These are phyloP conservation scores for Dufourea novaeangliae DNA, from an alignment of 1,140 invertebrate species.

Conservation along the genomic window DNA sequence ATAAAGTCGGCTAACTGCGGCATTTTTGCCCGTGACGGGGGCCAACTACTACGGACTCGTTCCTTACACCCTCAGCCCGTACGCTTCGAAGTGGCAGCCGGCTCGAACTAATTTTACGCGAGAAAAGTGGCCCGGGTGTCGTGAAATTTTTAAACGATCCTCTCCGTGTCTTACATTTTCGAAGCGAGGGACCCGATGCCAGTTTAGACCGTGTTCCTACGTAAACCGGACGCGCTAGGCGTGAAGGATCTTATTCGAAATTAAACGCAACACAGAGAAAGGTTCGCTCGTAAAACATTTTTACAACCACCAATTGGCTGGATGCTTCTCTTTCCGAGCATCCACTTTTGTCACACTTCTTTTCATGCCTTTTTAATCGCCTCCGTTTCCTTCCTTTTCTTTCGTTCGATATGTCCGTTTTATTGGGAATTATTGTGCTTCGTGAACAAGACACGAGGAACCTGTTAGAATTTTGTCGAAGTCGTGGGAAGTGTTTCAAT, in stretches of 20 bases:
- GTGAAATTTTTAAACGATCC: background rate
- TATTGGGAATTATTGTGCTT: too few relatives aligned
- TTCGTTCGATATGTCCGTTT: background rate
- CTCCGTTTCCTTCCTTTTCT: background rate
- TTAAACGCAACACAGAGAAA: background rate
- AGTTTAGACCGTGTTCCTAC: background rate
- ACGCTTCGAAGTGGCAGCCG: background rate
- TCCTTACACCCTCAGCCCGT: background rate
- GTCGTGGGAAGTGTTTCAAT: too few relatives aligned
- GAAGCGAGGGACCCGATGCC: background rate
- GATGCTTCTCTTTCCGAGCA: background rate
- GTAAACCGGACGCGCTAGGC: background rate
- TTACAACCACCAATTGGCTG: background rate
- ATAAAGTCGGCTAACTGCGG: conserved; percentile 62
- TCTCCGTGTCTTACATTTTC: background rate
- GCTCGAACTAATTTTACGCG: conserved; percentile 4
- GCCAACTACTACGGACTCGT: conserved; percentile 18
- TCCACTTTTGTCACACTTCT: background rate
- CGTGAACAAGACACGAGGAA: too few relatives aligned
- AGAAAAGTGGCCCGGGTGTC: background rate
- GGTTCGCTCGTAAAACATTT: background rate
- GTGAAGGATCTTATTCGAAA: background rate
- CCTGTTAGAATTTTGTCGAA: too few relatives aligned
- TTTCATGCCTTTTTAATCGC: background rate
- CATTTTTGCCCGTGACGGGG: conserved; percentile 29